Base-by-base conservation (phyloP, 2,797 vertebrate genomes). In the Decapterus maruadsi region DNA sequence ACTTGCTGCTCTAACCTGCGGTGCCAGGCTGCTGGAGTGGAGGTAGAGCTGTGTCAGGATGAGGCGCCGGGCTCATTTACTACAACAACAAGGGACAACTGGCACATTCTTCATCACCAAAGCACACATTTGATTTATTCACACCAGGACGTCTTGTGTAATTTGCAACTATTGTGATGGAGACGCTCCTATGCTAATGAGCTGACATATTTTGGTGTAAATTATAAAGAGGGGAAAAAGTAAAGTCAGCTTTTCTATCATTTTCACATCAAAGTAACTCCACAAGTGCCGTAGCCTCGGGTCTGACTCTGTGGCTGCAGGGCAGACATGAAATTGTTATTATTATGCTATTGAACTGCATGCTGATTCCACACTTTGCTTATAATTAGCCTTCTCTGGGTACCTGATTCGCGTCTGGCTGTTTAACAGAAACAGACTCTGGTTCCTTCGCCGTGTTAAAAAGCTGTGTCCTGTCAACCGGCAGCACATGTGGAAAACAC, bases 301-400 rank as follows among this genome's bases (percentile, higher is more conserved):
- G 93, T 92, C 85, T 85, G 88, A 88, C 90, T 89, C 83, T 51
- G 77, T 87, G 83, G 92, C 93, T 93, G 89, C 90, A 60, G 94
- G 93, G 93, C 90, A 94, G 87, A 95, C 93, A 94, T 94, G 91
- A 92, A 93, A 92, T 87, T 93, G 92, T 93, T 94, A 94, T 95
- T 94, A 94, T 94, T 89, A 93, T 92, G 91, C 93, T 86, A 90
- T 85, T 93, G 92, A 94, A 89, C 90, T 80, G 90, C 91, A 81
- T 91, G 91, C 93, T 93, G 91, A 92, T 93, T 89, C 86, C 57
- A 93, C 90, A 90, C 86, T 90, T 88, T 90, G 87, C 88, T 89
- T 62, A 88, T 93, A 93, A 94, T 95, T 92, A 93, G 90, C 66
- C 70, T 75, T 91, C 81, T 90, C 83, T 90, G 78, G 83, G 75